A percentile compares a stretch with the other conserved stretches of the same genome.
Evolutionary conservation across 2,797 vertebrate genomes (phyloP).

Genomic region (Poliocrania exsul): DNA sequence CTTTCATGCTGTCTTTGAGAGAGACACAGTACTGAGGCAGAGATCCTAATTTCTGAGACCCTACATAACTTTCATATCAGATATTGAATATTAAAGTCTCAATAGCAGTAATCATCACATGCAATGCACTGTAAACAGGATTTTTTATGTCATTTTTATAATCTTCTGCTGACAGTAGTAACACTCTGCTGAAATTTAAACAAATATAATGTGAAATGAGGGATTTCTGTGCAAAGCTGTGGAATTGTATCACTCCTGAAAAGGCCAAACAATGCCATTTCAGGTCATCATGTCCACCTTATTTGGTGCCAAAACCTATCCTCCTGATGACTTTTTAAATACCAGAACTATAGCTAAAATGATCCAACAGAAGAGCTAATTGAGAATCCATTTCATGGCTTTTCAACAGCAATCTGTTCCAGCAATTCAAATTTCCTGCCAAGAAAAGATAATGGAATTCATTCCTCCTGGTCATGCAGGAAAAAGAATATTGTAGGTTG

Average conservation of each 20-base stretch:
- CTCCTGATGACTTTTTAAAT: neutral
- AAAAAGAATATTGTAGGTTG: neutral
- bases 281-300: neutral
- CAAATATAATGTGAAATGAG: neutral
- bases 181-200: neutral
- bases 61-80: neutral
- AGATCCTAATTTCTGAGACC: neutral
- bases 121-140: neutral
- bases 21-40: neutral
- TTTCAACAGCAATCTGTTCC: neutral
- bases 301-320: neutral
- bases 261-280: neutral
- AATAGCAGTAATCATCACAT: neutral
- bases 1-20: neutral
- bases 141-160: neutral
- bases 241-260: neutral
- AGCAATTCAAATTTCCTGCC: neutral
- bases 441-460: conserved; percentile 24
- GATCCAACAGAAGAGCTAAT: neutral
- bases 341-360: neutral
- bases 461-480: neutral
- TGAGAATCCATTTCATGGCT: neutral
- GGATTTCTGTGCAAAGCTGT: neutral
- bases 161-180: neutral
- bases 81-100: neutral